Base-by-base conservation (phyloP, 2,797 vertebrate genomes). In the Odontamblyopus rebecca region DNA sequence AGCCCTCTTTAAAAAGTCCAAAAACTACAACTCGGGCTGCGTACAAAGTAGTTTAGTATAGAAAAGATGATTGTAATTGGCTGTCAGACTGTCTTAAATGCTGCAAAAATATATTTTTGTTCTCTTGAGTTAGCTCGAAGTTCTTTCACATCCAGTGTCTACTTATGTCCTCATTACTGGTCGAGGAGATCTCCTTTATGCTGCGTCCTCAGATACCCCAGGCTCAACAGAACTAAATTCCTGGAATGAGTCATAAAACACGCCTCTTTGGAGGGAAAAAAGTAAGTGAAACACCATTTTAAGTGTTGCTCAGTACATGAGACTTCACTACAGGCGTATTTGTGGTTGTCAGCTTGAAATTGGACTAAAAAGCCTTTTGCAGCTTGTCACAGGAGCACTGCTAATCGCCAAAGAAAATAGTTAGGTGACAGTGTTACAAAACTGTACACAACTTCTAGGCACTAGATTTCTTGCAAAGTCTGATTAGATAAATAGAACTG, bases 51-150 rank as follows among this genome's bases (percentile, higher is more conserved):
- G 76, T 72, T 75, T 63, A 67, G 71, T 65, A 53, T 70, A 82
- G 78, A 69, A 70, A 77, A 79, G n/a, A 76, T 77, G 56, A 74
- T 79, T 73, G 84, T 91, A 91, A 91, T 89, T 88, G 85, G 84
- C 86, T 86, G 87, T 87, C 89, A 87, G 82, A 61, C 71, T 82
- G 84, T 86, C 81, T 65, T 56, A 67, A 83, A 78, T 65, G 77
- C 62, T 53, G 69, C n/a, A 76, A 48, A 64, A 64, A 67, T 70
- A 81, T 15, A 69, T 76, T 81, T 32, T 70, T 56, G 64, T 68
- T 71, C 68, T 80, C 72, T 79, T 0, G 1, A 71, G 71, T 79
- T 53, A 30, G 67, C 65, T 78, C 73, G 67, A 71, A 86, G 44
- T 82, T 60, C 63, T 69, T 13, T 67, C 23, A 57, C 35, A 53